These are phyloP conservation scores for Philopedon plagiatum DNA, from an alignment of 2,888 invertebrate species.

Conservation along the genomic window DNA sequence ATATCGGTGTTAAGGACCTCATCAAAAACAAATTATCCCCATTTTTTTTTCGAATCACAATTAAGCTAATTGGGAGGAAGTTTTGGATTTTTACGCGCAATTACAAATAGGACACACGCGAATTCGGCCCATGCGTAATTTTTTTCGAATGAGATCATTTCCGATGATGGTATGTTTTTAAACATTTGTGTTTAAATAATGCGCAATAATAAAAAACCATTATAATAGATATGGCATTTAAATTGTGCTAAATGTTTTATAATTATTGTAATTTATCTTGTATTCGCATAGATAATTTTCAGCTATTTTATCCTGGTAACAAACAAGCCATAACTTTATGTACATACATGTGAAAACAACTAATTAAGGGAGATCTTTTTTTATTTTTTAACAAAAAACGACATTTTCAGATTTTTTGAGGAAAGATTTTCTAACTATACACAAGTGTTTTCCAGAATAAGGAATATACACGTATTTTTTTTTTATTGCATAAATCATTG, in stretches of 20 bases:
- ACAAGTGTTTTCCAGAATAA: no score
- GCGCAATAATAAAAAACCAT: constrained; percentile 32
- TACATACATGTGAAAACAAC: not conserved
- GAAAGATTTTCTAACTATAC: no score
- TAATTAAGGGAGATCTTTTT: no score
- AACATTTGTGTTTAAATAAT: constrained; percentile 31
- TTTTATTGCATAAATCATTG: no score
- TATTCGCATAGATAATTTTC: not conserved
- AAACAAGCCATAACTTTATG: not conserved
- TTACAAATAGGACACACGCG: not conserved
- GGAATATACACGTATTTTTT: no score
- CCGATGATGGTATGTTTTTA: constrained; percentile 41
- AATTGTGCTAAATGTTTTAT: constrained; percentile 21
- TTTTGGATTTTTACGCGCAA: not conserved
- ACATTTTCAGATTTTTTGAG: no score
- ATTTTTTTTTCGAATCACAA: not conserved
- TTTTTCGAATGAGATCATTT: constrained; percentile 39
- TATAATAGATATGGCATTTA: constrained; percentile 17
- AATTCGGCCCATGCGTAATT: constrained; percentile 30
- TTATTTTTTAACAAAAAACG: no score
- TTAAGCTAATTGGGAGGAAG: not conserved
- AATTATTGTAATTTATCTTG: constrained; percentile 18
- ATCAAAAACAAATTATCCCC: not conserved
- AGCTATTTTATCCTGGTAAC: not conserved
- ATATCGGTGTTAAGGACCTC: constrained; percentile 5